These are phyloP conservation scores for Pangasius macronema DNA, from an alignment of 2,797 vertebrate species.

Conservation along the genomic window DNA sequence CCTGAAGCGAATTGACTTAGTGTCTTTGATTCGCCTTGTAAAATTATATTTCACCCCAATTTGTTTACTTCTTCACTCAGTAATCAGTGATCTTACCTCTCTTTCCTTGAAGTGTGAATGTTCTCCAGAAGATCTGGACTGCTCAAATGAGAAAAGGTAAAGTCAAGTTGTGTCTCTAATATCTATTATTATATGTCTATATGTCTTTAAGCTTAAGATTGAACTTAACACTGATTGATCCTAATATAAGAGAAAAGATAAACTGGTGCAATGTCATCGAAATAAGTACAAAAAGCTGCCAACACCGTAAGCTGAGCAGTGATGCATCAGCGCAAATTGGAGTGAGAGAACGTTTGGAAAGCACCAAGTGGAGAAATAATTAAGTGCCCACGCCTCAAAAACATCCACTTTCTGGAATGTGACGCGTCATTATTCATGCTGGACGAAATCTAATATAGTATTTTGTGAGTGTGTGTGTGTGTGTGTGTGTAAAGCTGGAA, in stretches of 20 bases:
- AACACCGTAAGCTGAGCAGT: not conserved
- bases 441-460: not conserved
- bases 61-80: not conserved
- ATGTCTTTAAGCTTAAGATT: not conserved
- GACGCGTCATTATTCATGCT: not conserved
- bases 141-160: constrained; percentile 5
- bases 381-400: not conserved
- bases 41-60: not conserved
- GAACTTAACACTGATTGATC: not conserved
- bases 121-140: constrained; percentile 76
- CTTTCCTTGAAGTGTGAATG: constrained; percentile 58
- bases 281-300: not conserved
- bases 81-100: constrained; percentile 62
- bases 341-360: not conserved
- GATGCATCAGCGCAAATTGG: not conserved
- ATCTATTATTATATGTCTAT: not conserved
- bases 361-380: not conserved
- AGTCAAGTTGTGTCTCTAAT: not conserved
- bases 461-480: constrained; percentile 10
- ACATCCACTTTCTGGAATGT: not conserved
- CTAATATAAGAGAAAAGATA: not conserved
- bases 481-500: constrained; percentile 1
- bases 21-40: not conserved
- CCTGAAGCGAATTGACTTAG: not conserved
- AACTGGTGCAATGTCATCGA: not conserved